Evolutionary conservation across 2,113 vertebrate species (phyloP).

Genomic region (Ictalurus furcatus): DNA sequence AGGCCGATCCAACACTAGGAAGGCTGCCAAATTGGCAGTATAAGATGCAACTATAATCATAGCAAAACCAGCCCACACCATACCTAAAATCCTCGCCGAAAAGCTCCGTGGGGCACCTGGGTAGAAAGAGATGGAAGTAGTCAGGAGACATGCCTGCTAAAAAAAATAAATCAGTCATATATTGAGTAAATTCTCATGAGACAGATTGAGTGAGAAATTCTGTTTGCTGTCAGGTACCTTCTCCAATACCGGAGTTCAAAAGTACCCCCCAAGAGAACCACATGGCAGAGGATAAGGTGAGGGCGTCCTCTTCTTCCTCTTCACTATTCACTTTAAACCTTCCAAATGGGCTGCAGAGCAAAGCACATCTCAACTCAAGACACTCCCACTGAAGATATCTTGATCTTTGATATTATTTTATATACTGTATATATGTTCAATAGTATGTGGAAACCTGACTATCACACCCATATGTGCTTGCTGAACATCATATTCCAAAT

Average conservation of each 20-base stretch:
- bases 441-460: not conserved
- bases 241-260: slow-evolving; percentile 93
- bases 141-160: not conserved
- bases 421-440: not conserved
- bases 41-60: slow-evolving; percentile 98
- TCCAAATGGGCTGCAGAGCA: slow-evolving; percentile 83
- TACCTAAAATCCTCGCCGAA: slow-evolving; percentile 92
- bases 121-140: slow-evolving; percentile 31
- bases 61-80: slow-evolving; percentile 97
- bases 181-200: slow-evolving; percentile 4
- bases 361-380: slow-evolving; percentile 15
- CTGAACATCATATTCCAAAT: not conserved
- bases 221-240: slow-evolving; percentile 73
- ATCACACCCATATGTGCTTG: not conserved
- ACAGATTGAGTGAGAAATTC: slow-evolving; percentile 24
- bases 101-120: slow-evolving; percentile 91
- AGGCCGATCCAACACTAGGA: slow-evolving; percentile 94
- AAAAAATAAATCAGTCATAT: slow-evolving; percentile 31
- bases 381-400: not conserved
- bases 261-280: slow-evolving; percentile 98
- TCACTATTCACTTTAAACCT: slow-evolving; percentile 97
- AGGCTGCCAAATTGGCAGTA: slow-evolving; percentile 97
- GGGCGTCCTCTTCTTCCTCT: slow-evolving; percentile 93
- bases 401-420: not conserved
- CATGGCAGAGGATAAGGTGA: slow-evolving; percentile 95